phyloP scores from a whole-genome alignment of 2,888 invertebrate genomes.

The Pilophorus perplexus region DNA sequence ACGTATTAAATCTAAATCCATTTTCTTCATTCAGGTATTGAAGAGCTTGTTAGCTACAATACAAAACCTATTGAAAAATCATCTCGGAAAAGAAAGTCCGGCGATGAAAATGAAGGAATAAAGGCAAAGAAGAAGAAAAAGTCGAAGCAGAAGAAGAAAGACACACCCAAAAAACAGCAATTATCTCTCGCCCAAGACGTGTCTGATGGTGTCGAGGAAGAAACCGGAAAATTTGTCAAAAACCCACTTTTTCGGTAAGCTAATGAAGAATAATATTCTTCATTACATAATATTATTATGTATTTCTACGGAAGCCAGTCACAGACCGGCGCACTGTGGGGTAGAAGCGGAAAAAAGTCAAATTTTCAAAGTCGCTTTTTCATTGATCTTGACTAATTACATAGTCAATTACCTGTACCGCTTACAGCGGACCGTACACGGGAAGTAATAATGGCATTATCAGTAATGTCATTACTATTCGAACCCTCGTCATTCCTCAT shows the following conservation, averaged over 20 bases:
- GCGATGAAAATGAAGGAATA: not conserved
- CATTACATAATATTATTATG: too few species aligned
- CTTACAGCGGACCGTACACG: too few species aligned
- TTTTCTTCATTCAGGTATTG: constrained; percentile 17
- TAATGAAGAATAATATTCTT: too few species aligned
- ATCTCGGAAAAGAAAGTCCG: not conserved
- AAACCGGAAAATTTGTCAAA: constrained; percentile 4
- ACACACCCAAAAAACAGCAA: not conserved
- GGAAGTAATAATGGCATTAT: too few species aligned
- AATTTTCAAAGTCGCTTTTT: too few species aligned
- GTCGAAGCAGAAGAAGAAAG: constrained; percentile 15
- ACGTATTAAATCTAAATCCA: not conserved
- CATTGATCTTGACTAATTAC: too few species aligned
- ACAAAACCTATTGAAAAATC: constrained; percentile 51
- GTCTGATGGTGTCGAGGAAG: not conserved
- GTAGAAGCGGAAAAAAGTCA: too few species aligned
- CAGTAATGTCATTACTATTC: too few species aligned
- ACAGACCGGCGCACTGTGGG: not conserved
- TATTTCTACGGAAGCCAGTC: too few species aligned
- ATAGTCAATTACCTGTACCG: too few species aligned
- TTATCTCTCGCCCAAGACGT: not conserved
- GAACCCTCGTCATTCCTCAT: too few species aligned
- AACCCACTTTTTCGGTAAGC: not conserved
- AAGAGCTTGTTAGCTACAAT: constrained; percentile 44
- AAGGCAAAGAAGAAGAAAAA: constrained; percentile 43